Base-by-base conservation (phyloP, 2,113 vertebrate species). In the Meriones unguiculatus region DNA sequence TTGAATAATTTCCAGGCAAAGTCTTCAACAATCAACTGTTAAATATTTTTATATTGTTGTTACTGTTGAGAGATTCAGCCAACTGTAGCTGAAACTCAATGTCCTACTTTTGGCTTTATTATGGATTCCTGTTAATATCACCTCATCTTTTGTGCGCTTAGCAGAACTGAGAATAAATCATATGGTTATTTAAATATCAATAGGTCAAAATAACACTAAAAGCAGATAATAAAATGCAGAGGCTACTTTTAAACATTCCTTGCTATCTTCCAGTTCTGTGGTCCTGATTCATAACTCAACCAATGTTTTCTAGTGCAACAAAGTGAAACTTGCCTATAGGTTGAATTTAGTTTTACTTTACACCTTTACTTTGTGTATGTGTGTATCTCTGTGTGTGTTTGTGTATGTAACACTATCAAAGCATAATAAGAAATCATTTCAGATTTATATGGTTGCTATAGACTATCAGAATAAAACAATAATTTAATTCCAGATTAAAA, bases 141-240 rank as follows among this genome's bases (percentile, higher is more conserved):
- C 14, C 30, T 87, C 57, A 5, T 65, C 6, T 73, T 93, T 75
- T 92, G 9, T 7, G 22, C 67, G 57, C 28, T 65, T 87, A 90
- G 11, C 57, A 72, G 25, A 20, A 20, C 41, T 59, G 5, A 89
- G 94, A 78, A 50, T 64, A 95, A 91, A 87, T 41, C 67, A 87
- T 73, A 11, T 72, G 18, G 24, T 50, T 12, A 94, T 92, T 87
- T 90, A 90, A 70, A 72, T 86, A 81, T 77, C 46, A 89, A 35
- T 85, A 69, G 14, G 25, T 69, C 52, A 81, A 92, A 93, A 65
- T 10, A 57, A 2, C 30, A 64, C 20, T 62, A 67, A 77, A 91
- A 62, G n/a, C 65, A 86, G 85, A 62, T 67, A 67, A 91, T 14
- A 85, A 94, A 82, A 76, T 77, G 32, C 9, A 85, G 8, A 95